phyloP scores from a whole-genome alignment of 2,113 vertebrate species.

The Larimichthys crocea region DNA sequence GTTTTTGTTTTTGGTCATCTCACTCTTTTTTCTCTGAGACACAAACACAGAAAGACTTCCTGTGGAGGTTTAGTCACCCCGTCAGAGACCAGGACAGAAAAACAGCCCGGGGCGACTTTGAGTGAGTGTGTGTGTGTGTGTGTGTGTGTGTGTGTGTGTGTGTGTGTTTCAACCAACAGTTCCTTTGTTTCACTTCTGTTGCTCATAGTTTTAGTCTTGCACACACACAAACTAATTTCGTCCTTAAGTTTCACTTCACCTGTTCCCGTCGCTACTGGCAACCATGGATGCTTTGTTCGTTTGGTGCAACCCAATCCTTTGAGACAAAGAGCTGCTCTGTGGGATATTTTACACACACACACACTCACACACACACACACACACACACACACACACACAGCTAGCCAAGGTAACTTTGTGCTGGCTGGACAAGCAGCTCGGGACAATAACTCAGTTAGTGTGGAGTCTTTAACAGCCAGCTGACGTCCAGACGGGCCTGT shows the following conservation, averaged over 20 bases:
- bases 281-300: conserved; percentile 69
- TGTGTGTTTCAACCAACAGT: background rate
- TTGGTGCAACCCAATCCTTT: conserved; percentile 63
- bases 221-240: conserved; percentile 17
- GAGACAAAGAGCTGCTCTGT: conserved; percentile 78
- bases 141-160: background rate
- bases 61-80: background rate
- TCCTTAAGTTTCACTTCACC: conserved; percentile 65
- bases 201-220: background rate
- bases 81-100: background rate
- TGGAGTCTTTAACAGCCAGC: conserved; percentile 38
- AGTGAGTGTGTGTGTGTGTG: background rate
- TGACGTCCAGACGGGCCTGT: conserved; percentile 38
- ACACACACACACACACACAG: conserved; percentile 40
- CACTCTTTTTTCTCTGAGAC: background rate
- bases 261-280: conserved; percentile 63
- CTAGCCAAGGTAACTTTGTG: conserved; percentile 51
- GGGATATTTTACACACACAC: conserved; percentile 54
- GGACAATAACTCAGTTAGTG: conserved; percentile 53
- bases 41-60: conserved; percentile 12
- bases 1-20: background rate
- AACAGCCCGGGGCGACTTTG: background rate
- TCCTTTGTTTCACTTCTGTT: conserved; percentile 31
- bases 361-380: conserved; percentile 39
- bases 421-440: conserved; percentile 36